Conservation (phyloP, 2,888 invertebrate species). For the Melieria picta region DNA sequence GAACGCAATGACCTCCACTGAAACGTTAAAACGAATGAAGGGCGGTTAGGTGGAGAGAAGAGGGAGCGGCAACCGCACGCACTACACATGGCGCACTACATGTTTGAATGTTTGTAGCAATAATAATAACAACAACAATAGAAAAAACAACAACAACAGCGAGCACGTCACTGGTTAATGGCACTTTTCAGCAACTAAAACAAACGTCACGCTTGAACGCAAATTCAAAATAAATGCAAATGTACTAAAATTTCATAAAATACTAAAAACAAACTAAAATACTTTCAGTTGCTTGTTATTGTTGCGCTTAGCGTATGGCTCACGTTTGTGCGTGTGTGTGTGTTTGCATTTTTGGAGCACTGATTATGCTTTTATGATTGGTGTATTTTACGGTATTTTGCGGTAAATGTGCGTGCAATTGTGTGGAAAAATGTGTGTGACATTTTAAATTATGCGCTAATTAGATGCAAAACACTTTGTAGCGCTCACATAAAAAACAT, state of each 20-base stretch:
- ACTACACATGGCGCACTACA: too few relatives aligned
- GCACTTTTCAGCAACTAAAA: background rate
- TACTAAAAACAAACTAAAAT: background rate
- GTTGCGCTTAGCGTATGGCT: too few relatives aligned
- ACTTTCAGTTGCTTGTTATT: background rate
- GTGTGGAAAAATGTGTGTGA: background rate
- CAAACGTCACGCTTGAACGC: conserved; percentile 18
- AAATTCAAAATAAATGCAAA: conserved; percentile 5
- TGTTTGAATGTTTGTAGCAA: too few relatives aligned
- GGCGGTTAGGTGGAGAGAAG: too few relatives aligned
- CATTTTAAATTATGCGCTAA: conserved; percentile 27
- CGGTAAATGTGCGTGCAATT: conserved; percentile 28
- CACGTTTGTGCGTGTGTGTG: too few relatives aligned
- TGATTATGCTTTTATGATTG: background rate
- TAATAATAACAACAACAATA: background rate
- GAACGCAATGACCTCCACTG: too few relatives aligned
- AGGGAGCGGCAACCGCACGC: too few relatives aligned
- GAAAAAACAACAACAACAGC: background rate
- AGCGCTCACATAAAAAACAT: background rate
- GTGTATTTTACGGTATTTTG: background rate
- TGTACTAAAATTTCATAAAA: conserved; percentile 15
- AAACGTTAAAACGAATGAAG: too few relatives aligned
- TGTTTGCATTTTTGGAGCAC: background rate
- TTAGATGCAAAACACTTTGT: conserved; percentile 6
- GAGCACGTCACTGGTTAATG: background rate